Conservation (phyloP, 2,888 invertebrate genomes). For the Neria commutata region DNA sequence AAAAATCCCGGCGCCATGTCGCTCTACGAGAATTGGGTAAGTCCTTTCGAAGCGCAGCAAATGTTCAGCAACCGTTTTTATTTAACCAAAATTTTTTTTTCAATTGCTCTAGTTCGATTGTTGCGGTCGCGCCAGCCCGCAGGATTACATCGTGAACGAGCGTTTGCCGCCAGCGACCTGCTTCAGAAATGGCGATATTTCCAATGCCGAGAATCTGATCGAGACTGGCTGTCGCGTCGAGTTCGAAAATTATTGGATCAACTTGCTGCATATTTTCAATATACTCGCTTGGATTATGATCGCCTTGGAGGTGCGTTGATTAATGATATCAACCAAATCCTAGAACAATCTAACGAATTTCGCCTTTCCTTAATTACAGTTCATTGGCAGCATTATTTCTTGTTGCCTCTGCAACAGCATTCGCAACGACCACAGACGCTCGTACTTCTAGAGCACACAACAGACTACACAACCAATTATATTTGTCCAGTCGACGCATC, state of each 20-base stretch:
- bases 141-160: slow-evolving; percentile 52
- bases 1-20: slow-evolving; percentile 51
- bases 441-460: slow-evolving; percentile 64
- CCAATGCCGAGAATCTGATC: slow-evolving; percentile 45
- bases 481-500: background rate
- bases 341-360: background rate
- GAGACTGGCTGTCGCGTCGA: slow-evolving; percentile 47
- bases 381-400: slow-evolving; percentile 76
- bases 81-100: background rate
- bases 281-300: slow-evolving; percentile 44
- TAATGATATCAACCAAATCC: no score
- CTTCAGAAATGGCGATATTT: slow-evolving; percentile 43
- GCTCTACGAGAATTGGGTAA: slow-evolving; percentile 52
- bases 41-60: slow-evolving; percentile 1
- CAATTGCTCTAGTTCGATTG: slow-evolving; percentile 44
- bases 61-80: background rate
- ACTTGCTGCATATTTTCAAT: slow-evolving; percentile 42
- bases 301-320: slow-evolving; percentile 42
- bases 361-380: slow-evolving; percentile 32
- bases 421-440: slow-evolving; percentile 78
- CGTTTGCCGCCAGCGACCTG: slow-evolving; percentile 52
- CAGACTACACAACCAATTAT: background rate
- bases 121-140: slow-evolving; percentile 55
- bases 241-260: slow-evolving; percentile 49
- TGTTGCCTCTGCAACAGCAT: slow-evolving; percentile 86